phyloP scores from a whole-genome alignment of 2,113 vertebrate genomes.

The Sapajus apella region DNA sequence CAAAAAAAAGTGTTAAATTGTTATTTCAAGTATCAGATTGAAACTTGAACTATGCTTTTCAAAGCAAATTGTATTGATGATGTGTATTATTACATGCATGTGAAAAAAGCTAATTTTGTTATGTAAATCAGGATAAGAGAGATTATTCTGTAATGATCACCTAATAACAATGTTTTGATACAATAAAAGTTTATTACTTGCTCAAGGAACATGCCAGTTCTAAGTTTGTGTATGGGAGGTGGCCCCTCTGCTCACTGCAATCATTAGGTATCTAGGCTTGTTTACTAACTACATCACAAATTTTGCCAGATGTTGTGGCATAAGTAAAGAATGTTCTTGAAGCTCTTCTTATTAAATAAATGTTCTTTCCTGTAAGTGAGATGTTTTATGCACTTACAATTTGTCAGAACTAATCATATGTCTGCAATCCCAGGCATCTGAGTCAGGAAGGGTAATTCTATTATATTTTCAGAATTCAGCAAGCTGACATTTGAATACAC shows the following conservation, averaged over 20 bases:
- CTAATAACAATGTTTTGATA: neutral
- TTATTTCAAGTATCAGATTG: neutral
- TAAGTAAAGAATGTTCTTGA: neutral
- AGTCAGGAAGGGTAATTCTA: neutral
- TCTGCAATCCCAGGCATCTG: accelerated
- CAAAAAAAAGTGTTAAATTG: neutral
- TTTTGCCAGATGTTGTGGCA: neutral
- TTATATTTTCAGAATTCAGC: neutral
- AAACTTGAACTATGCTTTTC: neutral
- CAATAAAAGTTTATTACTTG: neutral
- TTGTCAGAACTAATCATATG: neutral
- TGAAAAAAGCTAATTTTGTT: neutral
- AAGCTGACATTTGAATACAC: neutral
- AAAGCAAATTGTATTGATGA: neutral
- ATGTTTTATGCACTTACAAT: neutral
- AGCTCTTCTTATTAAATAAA: neutral
- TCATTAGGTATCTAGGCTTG: neutral
- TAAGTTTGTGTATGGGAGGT: accelerated
- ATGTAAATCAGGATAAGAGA: neutral
- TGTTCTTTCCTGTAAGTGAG: neutral
- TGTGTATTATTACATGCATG: neutral
- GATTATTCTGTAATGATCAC: neutral
- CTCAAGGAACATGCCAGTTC: neutral
- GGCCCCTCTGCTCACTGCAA: neutral
- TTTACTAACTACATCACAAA: neutral